A percentile compares a stretch with the other conserved stretches of the same genome.
Evolutionary conservation across 2,797 vertebrate genomes (phyloP).

Genomic region (Sebastes vulpes): DNA sequence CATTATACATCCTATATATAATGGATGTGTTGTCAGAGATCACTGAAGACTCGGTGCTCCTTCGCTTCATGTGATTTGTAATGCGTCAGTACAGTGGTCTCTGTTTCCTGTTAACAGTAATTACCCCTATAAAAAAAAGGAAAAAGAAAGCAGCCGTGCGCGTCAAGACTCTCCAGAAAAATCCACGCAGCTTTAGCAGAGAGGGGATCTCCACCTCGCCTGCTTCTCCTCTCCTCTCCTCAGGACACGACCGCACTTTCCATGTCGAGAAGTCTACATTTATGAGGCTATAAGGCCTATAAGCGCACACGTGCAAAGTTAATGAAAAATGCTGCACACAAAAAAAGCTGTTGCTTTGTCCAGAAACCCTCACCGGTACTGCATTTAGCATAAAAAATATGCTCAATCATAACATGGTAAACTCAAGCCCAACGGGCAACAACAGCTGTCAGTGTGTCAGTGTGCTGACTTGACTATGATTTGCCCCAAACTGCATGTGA

Average conservation of each 20-base stretch:
- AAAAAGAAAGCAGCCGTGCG: constrained; percentile 57
- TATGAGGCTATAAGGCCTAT: not conserved
- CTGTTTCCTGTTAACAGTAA: constrained; percentile 86
- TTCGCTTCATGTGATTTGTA: constrained; percentile 77
- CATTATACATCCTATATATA: constrained; percentile 29
- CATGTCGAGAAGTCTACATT: constrained; percentile 28
- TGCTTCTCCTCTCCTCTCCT: not conserved
- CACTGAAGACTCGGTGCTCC: constrained; percentile 9
- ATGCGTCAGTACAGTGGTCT: constrained; percentile 76
- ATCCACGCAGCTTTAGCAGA: constrained; percentile 41
- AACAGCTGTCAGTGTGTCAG: too few relatives aligned
- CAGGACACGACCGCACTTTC: constrained; percentile 45
- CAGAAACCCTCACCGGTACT: too few relatives aligned
- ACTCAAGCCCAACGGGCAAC: rapidly evolving
- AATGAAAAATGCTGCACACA: constrained; percentile 15
- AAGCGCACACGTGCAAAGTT: not conserved
- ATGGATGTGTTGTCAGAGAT: constrained; percentile 62
- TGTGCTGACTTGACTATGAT: too few relatives aligned
- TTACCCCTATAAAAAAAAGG: constrained; percentile 70
- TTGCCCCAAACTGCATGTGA: too few relatives aligned
- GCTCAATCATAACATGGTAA: too few relatives aligned
- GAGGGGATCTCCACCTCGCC: constrained; percentile 13
- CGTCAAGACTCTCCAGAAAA: constrained; percentile 57
- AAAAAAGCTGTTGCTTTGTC: not conserved
- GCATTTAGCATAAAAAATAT: too few relatives aligned